phyloP scores from a whole-genome alignment of 2,888 invertebrate species.

The Romanomermis culicivorax region DNA sequence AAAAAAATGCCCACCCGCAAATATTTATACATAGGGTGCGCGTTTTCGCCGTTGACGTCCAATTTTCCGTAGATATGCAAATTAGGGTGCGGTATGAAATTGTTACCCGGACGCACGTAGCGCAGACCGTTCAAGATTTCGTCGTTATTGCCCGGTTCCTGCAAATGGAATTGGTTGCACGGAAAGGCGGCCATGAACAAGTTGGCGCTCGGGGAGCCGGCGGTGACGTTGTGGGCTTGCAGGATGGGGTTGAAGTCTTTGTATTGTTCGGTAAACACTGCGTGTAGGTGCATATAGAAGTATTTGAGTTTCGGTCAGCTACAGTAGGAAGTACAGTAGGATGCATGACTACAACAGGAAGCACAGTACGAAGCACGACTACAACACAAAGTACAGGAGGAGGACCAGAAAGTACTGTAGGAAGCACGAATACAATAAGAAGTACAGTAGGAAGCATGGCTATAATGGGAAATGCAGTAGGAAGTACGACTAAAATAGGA shows the following conservation, averaged over 20 bases:
- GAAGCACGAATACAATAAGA: too few species aligned
- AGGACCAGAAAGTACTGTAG: too few species aligned
- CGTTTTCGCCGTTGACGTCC: conserved; percentile 26
- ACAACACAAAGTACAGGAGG: too few species aligned
- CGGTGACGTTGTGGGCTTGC: neutral
- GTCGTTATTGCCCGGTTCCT: conserved; percentile 28
- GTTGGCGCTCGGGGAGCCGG: neutral
- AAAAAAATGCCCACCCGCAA: conserved; percentile 21
- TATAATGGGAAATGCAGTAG: too few species aligned
- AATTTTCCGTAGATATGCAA: conserved; percentile 28
- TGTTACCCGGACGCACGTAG: conserved; percentile 26
- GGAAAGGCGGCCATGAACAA: conserved; percentile 23
- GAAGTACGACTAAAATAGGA: too few species aligned
- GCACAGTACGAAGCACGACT: too few species aligned
- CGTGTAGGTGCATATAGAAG: neutral
- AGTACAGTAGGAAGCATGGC: too few species aligned
- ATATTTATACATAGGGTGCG: conserved; percentile 28
- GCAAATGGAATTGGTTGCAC: conserved; percentile 27
- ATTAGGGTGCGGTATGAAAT: conserved; percentile 25
- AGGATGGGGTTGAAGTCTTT: conserved; percentile 27
- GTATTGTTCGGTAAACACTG: conserved; percentile 28
- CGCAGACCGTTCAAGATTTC: conserved; percentile 25
- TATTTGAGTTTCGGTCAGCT: neutral
- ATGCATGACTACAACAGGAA: too few species aligned
- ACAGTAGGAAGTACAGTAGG: too few species aligned